These are phyloP conservation scores for Caenorhabditis sulstoni DNA, from an alignment of 2,888 invertebrate genomes.

Conservation along the genomic window DNA sequence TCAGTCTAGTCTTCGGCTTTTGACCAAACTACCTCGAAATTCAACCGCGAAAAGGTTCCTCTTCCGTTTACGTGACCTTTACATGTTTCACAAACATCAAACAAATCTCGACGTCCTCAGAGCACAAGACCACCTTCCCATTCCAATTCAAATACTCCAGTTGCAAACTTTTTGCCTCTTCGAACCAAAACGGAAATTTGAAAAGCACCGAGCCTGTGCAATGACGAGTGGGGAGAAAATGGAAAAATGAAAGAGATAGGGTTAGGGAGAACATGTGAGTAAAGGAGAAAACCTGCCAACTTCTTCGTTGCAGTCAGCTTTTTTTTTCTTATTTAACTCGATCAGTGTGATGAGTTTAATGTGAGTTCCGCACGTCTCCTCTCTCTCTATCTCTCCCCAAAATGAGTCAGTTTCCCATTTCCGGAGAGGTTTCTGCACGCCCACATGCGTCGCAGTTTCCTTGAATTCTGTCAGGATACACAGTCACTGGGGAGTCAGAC, in stretches of 20 bases:
- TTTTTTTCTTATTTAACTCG: slow-evolving; percentile 17
- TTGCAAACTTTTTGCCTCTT: neutral
- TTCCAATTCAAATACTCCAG: slow-evolving; percentile 1
- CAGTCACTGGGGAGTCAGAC: too few relatives aligned
- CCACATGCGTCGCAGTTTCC: too few relatives aligned
- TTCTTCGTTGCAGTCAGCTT: neutral
- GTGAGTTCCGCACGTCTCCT: slow-evolving; percentile 27
- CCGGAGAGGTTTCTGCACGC: neutral
- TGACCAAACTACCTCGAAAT: slow-evolving; percentile 39
- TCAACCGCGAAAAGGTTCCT: slow-evolving; percentile 39
- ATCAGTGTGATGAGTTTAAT: slow-evolving; percentile 47
- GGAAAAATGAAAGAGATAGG: slow-evolving; percentile 24
- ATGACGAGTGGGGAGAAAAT: neutral
- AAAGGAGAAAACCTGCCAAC: slow-evolving; percentile 35
- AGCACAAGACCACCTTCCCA: neutral
- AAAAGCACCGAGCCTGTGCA: neutral
- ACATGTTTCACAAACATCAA: slow-evolving; percentile 22
- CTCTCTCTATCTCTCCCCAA: neutral
- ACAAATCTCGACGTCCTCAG: slow-evolving; percentile 14
- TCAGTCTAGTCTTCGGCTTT: neutral
- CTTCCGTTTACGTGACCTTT: slow-evolving; percentile 47
- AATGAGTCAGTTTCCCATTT: neutral
- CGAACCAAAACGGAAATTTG: slow-evolving; percentile 46
- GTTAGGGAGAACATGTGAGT: slow-evolving; percentile 21
- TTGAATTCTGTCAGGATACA: too few relatives aligned